Conservation (phyloP, 1,140 invertebrate genomes). For the Varroa destructor region DNA sequence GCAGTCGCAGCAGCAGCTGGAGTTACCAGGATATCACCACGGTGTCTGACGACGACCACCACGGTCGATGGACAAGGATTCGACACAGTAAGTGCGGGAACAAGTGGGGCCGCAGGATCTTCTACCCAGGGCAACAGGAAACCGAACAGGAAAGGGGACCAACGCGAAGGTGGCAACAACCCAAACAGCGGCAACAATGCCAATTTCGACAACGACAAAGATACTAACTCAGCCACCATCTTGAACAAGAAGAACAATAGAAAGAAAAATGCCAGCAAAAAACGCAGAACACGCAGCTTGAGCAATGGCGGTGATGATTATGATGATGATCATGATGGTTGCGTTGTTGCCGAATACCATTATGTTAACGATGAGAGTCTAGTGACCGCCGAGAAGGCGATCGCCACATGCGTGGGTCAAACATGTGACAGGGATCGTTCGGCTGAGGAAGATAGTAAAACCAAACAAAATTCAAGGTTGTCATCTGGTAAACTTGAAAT, state of each 20-base stretch:
- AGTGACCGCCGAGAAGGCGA: no score
- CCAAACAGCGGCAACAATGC: neutral
- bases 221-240: neutral
- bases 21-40: neutral
- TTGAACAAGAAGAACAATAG: neutral
- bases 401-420: no score
- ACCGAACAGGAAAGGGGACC: neutral
- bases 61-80: neutral
- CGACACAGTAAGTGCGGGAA: neutral
- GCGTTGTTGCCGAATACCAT: no score
- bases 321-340: no score
- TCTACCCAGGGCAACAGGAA: conserved; percentile 5
- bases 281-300: no score
- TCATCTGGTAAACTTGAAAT: no score
- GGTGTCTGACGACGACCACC: neutral
- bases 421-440: no score
- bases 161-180: neutral
- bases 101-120: neutral
- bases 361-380: no score
- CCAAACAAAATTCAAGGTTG: no score
- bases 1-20: neutral
- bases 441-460: no score
- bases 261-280: neutral
- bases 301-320: no score
- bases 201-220: neutral